phyloP scores from a whole-genome alignment of 2,888 invertebrate genomes.

The Scaeva pyrastri region DNA sequence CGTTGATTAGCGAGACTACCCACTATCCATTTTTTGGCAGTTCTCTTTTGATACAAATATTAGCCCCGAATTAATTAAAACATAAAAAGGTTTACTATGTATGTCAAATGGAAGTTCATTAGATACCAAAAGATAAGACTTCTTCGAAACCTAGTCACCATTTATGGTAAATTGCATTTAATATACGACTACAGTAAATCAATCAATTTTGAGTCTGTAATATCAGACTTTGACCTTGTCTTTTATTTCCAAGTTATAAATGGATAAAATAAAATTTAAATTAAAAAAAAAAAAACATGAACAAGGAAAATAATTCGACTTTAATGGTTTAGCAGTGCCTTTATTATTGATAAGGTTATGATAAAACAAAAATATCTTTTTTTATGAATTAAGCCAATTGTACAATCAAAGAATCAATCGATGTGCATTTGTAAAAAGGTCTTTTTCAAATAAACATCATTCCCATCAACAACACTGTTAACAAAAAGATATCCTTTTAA shows the following conservation, averaged over 20 bases:
- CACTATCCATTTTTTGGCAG: too few relatives aligned
- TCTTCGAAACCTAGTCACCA: too few relatives aligned
- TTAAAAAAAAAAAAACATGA: slow-evolving; percentile 12
- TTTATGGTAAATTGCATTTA: too few relatives aligned
- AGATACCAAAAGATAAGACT: too few relatives aligned
- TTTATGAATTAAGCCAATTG: slow-evolving; percentile 78
- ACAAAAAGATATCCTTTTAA: neutral
- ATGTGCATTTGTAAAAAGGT: slow-evolving; percentile 35
- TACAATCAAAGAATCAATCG: slow-evolving; percentile 32
- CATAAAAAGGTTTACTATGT: too few relatives aligned
- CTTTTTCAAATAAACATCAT: neutral
- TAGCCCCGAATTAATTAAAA: too few relatives aligned
- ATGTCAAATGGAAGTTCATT: too few relatives aligned
- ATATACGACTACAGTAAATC: too few relatives aligned
- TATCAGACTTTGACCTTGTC: slow-evolving; percentile 13
- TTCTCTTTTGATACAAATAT: too few relatives aligned
- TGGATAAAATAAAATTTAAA: slow-evolving; percentile 36
- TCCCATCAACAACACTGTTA: too few relatives aligned
- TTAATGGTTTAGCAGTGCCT: neutral
- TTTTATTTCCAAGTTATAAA: slow-evolving; percentile 41
- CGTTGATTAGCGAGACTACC: too few relatives aligned
- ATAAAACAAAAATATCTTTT: slow-evolving; percentile 54
- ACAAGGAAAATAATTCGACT: slow-evolving; percentile 36
- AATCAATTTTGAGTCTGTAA: neutral
- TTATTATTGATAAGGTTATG: slow-evolving; percentile 43